Conservation (phyloP, 2,113 vertebrate species). For the Notarius lentiginosus region DNA sequence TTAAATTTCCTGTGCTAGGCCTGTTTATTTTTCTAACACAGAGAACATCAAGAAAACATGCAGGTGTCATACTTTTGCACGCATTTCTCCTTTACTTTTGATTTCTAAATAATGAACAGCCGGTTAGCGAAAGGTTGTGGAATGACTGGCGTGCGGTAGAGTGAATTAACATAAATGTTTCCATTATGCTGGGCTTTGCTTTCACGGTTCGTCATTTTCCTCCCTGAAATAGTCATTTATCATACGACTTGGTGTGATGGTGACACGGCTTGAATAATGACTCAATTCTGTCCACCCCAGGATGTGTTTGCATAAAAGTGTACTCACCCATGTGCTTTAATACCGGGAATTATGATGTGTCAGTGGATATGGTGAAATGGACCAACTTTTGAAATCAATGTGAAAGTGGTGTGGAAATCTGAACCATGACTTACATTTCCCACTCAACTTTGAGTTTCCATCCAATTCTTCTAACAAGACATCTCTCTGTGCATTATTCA, state of each 20-base stretch:
- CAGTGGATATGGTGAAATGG: neutral
- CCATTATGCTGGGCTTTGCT: constrained; percentile 34
- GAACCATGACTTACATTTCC: neutral
- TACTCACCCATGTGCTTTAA: neutral
- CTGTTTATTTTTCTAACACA: constrained; percentile 44
- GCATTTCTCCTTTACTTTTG: neutral
- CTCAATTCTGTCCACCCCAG: neutral
- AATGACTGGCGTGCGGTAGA: constrained; percentile 18
- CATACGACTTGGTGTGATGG: neutral
- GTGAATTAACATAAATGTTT: constrained; percentile 34
- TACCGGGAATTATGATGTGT: neutral
- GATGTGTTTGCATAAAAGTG: neutral
- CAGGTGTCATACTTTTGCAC: neutral
- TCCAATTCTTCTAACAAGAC: neutral
- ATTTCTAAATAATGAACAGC: constrained; percentile 32
- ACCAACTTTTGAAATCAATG: neutral
- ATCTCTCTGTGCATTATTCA: constrained; percentile 58
- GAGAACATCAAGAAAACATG: constrained; percentile 16
- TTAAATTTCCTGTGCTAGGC: constrained; percentile 9
- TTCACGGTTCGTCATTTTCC: constrained; percentile 30
- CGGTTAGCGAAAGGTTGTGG: neutral
- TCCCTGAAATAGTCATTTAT: constrained; percentile 15
- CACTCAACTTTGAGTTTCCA: neutral
- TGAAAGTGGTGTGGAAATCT: neutral
- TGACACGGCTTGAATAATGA: neutral